These are phyloP conservation scores for Diachasma alloeum DNA, from an alignment of 1,140 invertebrate genomes.

Conservation along the genomic window DNA sequence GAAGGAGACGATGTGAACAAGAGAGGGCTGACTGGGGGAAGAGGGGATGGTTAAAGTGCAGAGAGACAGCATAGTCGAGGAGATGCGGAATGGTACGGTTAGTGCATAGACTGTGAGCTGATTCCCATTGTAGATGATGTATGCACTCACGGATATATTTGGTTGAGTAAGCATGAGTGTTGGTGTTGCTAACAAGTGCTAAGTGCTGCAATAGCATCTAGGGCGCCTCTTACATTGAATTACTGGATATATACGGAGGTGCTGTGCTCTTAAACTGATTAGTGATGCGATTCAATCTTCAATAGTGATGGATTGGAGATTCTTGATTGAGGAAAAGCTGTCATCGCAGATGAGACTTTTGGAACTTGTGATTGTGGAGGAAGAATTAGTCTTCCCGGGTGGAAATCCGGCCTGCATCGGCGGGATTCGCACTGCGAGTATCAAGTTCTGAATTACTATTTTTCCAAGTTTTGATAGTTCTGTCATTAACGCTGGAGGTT, in stretches of 20 bases:
- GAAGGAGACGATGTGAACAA: background rate
- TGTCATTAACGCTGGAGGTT: too few relatives aligned
- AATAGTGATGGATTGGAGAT: slow-evolving; percentile 12
- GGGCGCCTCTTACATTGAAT: slow-evolving; percentile 53
- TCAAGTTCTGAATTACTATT: too few relatives aligned
- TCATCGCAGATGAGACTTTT: background rate
- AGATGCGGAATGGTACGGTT: background rate
- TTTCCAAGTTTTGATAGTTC: too few relatives aligned
- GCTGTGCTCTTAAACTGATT: slow-evolving; percentile 41
- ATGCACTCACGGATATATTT: slow-evolving; percentile 9
- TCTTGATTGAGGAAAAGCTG: background rate
- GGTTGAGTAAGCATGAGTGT: slow-evolving; percentile 2
- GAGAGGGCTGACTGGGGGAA: background rate
- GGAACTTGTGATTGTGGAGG: too few relatives aligned
- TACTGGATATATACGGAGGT: slow-evolving; percentile 36
- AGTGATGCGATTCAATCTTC: slow-evolving; percentile 37
- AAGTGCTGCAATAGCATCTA: slow-evolving; percentile 54
- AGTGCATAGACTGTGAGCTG: slow-evolving; percentile 1
- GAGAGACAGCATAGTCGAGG: background rate
- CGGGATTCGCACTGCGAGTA: too few relatives aligned
- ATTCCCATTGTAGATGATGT: slow-evolving; percentile 11
- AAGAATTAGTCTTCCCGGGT: too few relatives aligned
- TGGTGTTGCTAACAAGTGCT: slow-evolving; percentile 45
- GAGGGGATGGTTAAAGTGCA: background rate
- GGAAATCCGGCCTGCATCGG: too few relatives aligned